These are phyloP conservation scores for Anas platyrhynchos DNA, from an alignment of 2,113 vertebrate genomes.

Conservation along the genomic window DNA sequence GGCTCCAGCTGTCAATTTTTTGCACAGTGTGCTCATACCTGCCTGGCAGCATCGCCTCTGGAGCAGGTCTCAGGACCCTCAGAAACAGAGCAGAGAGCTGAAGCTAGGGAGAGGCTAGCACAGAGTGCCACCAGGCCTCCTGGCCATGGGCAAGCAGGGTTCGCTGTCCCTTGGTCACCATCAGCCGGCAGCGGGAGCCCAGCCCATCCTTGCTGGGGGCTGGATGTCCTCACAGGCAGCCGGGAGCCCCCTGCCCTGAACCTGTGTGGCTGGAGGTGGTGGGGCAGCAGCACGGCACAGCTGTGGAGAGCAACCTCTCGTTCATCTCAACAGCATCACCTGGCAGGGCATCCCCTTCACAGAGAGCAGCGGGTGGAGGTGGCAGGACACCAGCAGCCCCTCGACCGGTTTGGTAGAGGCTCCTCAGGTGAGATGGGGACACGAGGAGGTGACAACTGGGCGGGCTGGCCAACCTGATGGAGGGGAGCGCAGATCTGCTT, in stretches of 20 bases:
- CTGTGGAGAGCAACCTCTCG: background rate
- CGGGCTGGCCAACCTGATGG: too few relatives aligned
- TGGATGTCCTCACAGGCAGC: fast-evolving
- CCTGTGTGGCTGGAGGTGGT: background rate
- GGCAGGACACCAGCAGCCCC: background rate
- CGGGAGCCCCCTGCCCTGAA: fast-evolving
- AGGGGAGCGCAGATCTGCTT: too few relatives aligned
- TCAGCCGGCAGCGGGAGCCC: background rate
- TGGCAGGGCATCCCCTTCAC: background rate
- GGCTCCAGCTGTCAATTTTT: background rate
- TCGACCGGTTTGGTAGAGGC: background rate
- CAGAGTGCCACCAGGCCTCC: background rate
- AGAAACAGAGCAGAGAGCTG: background rate
- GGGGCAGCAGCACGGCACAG: background rate
- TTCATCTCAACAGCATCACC: background rate
- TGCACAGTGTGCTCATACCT: fast-evolving
- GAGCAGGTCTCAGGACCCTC: background rate
- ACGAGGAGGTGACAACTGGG: background rate
- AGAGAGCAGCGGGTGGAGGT: background rate
- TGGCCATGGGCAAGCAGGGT: background rate
- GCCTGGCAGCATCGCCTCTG: background rate
- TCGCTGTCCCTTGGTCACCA: background rate
- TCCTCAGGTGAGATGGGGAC: background rate
- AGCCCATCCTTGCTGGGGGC: background rate
- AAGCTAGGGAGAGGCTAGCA: background rate